Evolutionary conservation across 2,888 invertebrate species (phyloP).

Genomic region (Hyalella azteca): DNA sequence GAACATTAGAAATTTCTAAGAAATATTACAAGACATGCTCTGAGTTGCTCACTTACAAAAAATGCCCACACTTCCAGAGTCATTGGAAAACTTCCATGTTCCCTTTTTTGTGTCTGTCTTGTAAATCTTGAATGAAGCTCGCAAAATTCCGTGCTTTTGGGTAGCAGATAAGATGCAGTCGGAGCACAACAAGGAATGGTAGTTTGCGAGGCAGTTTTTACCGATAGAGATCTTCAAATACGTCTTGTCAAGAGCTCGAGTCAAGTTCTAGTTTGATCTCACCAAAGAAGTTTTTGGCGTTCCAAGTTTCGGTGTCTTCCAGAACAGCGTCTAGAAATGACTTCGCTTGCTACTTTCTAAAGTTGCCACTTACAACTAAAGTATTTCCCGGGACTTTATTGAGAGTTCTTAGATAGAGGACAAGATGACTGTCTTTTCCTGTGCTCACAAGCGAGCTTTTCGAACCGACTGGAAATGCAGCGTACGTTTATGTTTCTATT

Average conservation of each 20-base stretch:
- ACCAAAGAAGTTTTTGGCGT: background rate
- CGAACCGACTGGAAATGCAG: too few species aligned
- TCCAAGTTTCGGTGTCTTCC: background rate
- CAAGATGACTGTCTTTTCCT: too few species aligned
- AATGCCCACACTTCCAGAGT: too few species aligned
- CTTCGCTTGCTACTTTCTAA: background rate
- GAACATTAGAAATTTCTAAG: too few species aligned
- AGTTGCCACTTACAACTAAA: background rate
- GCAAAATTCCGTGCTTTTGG: background rate
- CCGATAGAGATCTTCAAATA: constrained; percentile 13
- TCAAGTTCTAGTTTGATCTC: background rate
- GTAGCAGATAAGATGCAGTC: background rate
- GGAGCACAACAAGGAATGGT: background rate
- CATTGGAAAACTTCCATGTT: too few species aligned
- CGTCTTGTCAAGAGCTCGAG: background rate
- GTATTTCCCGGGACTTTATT: background rate
- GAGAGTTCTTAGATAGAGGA: too few species aligned
- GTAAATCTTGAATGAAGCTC: background rate
- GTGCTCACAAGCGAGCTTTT: too few species aligned
- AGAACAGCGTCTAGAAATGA: background rate
- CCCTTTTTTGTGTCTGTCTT: background rate
- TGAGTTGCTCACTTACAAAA: too few species aligned
- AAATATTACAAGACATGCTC: too few species aligned
- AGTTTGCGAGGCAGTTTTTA: background rate
- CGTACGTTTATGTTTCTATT: too few species aligned